Base-by-base conservation (phyloP, 2,113 vertebrate genomes). In the Geococcyx californianus region DNA sequence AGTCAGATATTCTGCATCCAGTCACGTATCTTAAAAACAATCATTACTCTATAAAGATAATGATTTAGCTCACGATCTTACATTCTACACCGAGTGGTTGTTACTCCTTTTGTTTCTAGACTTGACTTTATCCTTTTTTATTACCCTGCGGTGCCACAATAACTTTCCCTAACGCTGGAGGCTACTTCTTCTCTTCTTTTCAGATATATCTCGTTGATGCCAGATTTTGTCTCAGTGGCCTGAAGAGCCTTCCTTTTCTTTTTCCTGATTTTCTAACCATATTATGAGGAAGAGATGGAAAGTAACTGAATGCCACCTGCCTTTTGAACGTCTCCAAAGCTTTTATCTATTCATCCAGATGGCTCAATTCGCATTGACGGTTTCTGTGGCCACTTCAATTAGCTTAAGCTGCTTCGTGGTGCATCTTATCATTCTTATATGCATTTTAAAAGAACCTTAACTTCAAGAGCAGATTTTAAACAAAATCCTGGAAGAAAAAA, bases 341-440 rank as follows among this genome's bases (percentile, higher is more conserved):
- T 94, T 96, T 95, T 96, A 93, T 96, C 92, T 96, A 94, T 93
- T 97, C 87, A 93, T 95, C 95, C 96, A 97, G 96, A 96, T 97
- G 96, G 95, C 73, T 96, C 66, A 93, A 92, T 94, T 95, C 96
- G 76, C 90, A 96, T 64, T 89, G 91, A 90, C 93, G 96, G 90
- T 93, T 96, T 95, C 91, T 88, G 94, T 95, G 96, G 72, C 87
- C 90, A 93, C 78, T 96, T 97, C 93, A 95, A 95, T 97, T 96
- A 96, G 79, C 68, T 94, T 95, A 91, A 94, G 72, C 72, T 94
- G 86, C 69, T 94, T 93, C 85, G 68, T 95, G 84, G 62, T 87
- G 76, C 77, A 93, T 92, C 73, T 90, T 96, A 96, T 93, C 93
- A 96, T 94, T 80, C 52, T 59, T 81, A 40, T 58, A 63, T 78